Evolutionary conservation across 2,113 vertebrate genomes (phyloP).

Genomic region (Herpetotheres cachinnans): DNA sequence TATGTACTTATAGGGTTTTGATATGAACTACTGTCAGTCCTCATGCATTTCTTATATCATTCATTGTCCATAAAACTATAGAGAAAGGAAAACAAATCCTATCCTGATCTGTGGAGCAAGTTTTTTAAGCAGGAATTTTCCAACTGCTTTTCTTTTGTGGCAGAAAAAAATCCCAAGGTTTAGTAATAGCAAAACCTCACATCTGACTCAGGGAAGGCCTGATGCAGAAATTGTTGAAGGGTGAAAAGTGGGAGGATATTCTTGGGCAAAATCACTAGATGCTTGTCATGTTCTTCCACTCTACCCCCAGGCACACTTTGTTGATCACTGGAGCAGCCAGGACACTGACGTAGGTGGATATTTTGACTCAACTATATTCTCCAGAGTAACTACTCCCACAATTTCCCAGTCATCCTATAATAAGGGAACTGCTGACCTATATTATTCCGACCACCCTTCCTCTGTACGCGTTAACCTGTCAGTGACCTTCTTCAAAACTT

Average conservation of each 20-base stretch:
- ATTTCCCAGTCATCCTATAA: not conserved
- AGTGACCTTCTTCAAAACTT: not conserved
- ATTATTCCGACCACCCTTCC: not conserved
- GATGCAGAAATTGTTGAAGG: not conserved
- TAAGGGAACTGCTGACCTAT: not conserved
- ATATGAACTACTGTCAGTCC: not conserved
- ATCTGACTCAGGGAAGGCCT: not conserved
- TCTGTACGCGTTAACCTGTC: not conserved
- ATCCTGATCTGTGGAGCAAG: accelerated
- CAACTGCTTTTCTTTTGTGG: not conserved
- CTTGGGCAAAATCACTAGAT: not conserved
- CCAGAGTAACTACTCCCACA: not conserved
- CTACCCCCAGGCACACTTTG: not conserved
- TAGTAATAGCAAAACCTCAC: not conserved
- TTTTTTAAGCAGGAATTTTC: not conserved
- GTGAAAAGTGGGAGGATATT: not conserved
- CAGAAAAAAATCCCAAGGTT: not conserved
- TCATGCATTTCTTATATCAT: not conserved
- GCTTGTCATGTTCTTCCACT: not conserved
- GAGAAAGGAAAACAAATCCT: not conserved
- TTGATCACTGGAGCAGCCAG: not conserved
- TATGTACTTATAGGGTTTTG: not conserved
- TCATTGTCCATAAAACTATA: not conserved
- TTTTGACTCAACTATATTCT: not conserved
- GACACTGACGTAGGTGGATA: not conserved